Percentiles rank a stretch among this genome's conserved stretches.
These are phyloP conservation scores for Hypocryptadius cinnamomeus DNA, from an alignment of 2,113 vertebrate genomes.

Conservation along the genomic window DNA sequence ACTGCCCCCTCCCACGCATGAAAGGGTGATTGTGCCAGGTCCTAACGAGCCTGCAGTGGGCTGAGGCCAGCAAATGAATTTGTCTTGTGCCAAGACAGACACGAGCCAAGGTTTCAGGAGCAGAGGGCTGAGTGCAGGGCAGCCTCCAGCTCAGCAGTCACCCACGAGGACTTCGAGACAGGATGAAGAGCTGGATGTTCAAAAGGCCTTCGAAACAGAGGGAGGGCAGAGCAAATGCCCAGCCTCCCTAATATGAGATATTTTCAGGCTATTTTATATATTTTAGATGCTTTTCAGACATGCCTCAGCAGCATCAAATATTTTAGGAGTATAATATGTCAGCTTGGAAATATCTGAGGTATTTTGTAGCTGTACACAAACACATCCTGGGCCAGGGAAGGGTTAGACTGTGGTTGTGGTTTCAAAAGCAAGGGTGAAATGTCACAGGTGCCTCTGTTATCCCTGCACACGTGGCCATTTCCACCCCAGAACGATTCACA, in stretches of 20 bases:
- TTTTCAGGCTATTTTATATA: not conserved
- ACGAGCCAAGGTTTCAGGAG: not conserved
- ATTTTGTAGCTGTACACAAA: not conserved
- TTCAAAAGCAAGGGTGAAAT: not conserved
- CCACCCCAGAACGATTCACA: not conserved
- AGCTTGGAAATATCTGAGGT: not conserved
- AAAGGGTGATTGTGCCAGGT: not conserved
- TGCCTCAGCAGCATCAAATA: not conserved
- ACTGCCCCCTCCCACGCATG: fast-evolving
- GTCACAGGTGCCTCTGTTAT: not conserved
- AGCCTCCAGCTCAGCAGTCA: not conserved
- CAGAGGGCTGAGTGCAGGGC: not conserved
- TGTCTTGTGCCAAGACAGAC: not conserved
- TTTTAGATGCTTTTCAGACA: not conserved
- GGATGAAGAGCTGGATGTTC: not conserved
- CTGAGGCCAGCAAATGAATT: not conserved
- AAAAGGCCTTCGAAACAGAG: not conserved
- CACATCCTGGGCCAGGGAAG: not conserved
- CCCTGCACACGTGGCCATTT: fast-evolving
- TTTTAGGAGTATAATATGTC: not conserved
- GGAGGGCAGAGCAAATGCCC: not conserved
- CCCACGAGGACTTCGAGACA: not conserved
- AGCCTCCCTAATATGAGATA: not conserved
- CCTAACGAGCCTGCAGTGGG: not conserved
- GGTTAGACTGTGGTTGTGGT: not conserved